Conservation (phyloP, 2,888 invertebrate genomes). For the Hololepta plana region DNA sequence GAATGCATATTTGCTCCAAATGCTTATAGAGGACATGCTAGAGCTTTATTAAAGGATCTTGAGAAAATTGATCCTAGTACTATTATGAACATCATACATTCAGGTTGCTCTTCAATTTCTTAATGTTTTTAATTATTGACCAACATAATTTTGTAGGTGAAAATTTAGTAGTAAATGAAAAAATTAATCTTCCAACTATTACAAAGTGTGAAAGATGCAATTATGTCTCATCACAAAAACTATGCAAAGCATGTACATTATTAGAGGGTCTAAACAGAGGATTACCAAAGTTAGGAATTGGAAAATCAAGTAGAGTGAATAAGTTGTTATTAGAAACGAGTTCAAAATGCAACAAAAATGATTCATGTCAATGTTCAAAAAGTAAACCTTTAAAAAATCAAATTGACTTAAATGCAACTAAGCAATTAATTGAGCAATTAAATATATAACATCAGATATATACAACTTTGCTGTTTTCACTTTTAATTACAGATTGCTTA, state of each 20-base stretch:
- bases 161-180: not conserved
- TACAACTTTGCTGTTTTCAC: not conserved
- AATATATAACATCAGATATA: not conserved
- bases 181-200: slow-evolving; percentile 40
- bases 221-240: slow-evolving; percentile 78
- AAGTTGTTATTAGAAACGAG: slow-evolving; percentile 41
- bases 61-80: slow-evolving; percentile 83
- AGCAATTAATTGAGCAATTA: not conserved
- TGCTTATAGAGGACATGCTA: slow-evolving; percentile 85
- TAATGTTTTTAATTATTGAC: slow-evolving; percentile 1
- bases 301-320: slow-evolving; percentile 68
- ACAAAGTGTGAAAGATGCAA: slow-evolving; percentile 72
- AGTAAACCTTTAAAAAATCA: slow-evolving; percentile 1
- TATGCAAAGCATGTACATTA: slow-evolving; percentile 93
- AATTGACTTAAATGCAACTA: not conserved
- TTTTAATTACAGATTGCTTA: slow-evolving; percentile 1
- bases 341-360: too few species aligned
- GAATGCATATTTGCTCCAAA: slow-evolving; percentile 98
- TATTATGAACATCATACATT: slow-evolving; percentile 87
- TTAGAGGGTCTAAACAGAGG: slow-evolving; percentile 92
- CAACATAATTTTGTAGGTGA: not conserved
- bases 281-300: slow-evolving; percentile 75
- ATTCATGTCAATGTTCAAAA: too few species aligned
- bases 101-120: slow-evolving; percentile 34
- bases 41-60: slow-evolving; percentile 82